phyloP scores from a whole-genome alignment of 2,888 invertebrate species.

The Halictus ligatus region DNA sequence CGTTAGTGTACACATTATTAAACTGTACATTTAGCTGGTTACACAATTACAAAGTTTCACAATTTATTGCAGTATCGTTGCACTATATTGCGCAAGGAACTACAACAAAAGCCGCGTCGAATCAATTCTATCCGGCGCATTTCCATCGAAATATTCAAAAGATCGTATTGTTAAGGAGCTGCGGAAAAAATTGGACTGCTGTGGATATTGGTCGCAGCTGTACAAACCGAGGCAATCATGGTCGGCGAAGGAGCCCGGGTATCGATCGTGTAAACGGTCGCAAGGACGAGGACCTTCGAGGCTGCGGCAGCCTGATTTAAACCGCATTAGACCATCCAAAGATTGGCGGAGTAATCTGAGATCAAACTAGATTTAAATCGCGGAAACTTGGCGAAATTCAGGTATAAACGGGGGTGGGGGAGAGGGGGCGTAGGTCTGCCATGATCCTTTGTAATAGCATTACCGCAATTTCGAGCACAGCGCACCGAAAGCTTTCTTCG shows the following conservation, averaged over 20 bases:
- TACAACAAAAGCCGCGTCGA: too few species aligned
- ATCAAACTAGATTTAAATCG: conserved; percentile 56
- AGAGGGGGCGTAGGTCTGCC: conserved; percentile 13
- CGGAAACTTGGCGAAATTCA: conserved; percentile 44
- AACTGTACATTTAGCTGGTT: background rate
- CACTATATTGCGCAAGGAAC: too few species aligned
- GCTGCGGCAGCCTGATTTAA: conserved; percentile 6
- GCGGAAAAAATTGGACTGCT: background rate
- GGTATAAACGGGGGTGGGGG: conserved; percentile 34
- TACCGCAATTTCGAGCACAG: conserved; percentile 46
- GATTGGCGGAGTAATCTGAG: conserved; percentile 38
- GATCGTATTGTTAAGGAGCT: background rate
- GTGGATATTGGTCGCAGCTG: background rate
- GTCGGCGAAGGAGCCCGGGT: background rate
- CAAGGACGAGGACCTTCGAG: background rate
- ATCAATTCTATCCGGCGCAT: background rate
- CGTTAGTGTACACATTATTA: background rate
- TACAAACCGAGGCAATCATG: background rate
- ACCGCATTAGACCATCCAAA: conserved; percentile 36
- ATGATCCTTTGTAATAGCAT: conserved; percentile 62
- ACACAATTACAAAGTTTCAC: background rate
- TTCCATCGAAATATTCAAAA: background rate
- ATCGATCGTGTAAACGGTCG: conserved; percentile 35
- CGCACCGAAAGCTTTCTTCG: conserved; percentile 45
- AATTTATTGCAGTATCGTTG: too few species aligned